A percentile compares a stretch with the other conserved stretches of the same genome.
These are phyloP conservation scores for Drosophila miranda DNA, from an alignment of 1,140 invertebrate species.

Conservation along the genomic window DNA sequence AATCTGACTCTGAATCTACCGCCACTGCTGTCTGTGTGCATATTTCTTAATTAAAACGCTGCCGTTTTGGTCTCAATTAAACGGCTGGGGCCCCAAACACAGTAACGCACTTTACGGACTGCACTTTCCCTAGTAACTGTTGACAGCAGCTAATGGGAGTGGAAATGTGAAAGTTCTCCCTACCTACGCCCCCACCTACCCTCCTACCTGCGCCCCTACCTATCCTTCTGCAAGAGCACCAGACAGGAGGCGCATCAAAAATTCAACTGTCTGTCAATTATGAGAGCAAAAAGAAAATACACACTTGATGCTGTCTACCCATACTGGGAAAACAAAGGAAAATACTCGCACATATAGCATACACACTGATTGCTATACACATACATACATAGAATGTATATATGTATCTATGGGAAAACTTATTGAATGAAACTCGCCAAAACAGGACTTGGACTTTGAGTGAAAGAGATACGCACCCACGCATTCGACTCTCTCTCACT, in stretches of 20 bases:
- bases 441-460: constrained; percentile 62
- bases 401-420: constrained; percentile 34
- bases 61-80: constrained; percentile 59
- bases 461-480: constrained; percentile 56
- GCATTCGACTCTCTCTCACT: constrained; percentile 17
- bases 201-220: too few relatives aligned
- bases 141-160: constrained; percentile 15
- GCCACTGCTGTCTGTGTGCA: constrained; percentile 10
- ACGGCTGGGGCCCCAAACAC: constrained; percentile 27
- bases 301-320: constrained; percentile 59
- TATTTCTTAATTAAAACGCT: constrained; percentile 66
- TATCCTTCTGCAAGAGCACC: constrained; percentile 3
- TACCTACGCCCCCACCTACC: not conserved
- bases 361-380: constrained; percentile 6
- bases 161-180: not conserved
- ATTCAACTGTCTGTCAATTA: constrained; percentile 77
- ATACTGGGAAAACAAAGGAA: constrained; percentile 34
- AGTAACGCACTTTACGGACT: constrained; percentile 59
- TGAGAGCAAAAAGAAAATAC: constrained; percentile 58
- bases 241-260: constrained; percentile 62
- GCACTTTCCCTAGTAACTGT: constrained; percentile 11
- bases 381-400: not conserved
- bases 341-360: constrained; percentile 55
- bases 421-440: constrained; percentile 70
- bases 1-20: not conserved